These are phyloP conservation scores for Rhagoletis pomonella DNA, from an alignment of 1,140 invertebrate species.

Conservation along the genomic window DNA sequence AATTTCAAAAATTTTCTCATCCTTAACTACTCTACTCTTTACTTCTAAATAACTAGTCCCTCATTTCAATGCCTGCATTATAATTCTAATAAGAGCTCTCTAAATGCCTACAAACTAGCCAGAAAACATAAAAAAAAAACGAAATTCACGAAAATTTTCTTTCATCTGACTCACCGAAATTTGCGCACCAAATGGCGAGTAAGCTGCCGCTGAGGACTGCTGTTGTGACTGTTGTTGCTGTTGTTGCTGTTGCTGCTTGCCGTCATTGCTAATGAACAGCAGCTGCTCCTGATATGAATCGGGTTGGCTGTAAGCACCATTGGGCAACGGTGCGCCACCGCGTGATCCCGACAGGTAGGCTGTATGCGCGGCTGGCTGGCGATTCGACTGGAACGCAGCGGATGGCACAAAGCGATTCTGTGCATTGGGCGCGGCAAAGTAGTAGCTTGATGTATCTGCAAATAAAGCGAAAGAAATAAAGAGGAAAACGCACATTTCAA, in stretches of 20 bases:
- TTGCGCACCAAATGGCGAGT: conserved; percentile 64
- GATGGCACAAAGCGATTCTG: conserved; percentile 72
- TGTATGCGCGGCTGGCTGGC: conserved; percentile 54
- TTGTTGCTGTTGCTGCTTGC: conserved; percentile 57
- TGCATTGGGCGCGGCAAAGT: conserved; percentile 63
- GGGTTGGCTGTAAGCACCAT: conserved; percentile 62
- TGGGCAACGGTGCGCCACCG: conserved; percentile 57
- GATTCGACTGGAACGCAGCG: conserved; percentile 57
- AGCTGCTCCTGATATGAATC: conserved; percentile 72
- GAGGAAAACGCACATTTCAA: conserved; percentile 23
- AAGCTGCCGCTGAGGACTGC: conserved; percentile 62
- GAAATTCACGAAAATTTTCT: not conserved
- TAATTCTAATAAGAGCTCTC: too few relatives aligned
- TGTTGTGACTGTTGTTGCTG: conserved; percentile 47
- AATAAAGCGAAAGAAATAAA: conserved; percentile 55
- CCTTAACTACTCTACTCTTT: too few relatives aligned
- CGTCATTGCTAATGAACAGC: conserved; percentile 70
- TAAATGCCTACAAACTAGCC: too few relatives aligned
- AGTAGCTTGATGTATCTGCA: conserved; percentile 61
- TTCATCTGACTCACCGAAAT: conserved; percentile 65
- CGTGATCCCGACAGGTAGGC: conserved; percentile 56
- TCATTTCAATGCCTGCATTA: too few relatives aligned
- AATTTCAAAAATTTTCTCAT: too few relatives aligned
- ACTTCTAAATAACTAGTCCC: too few relatives aligned
- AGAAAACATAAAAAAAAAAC: not conserved